Evolutionary conservation across 1,140 invertebrate genomes (phyloP), one percentile per base, ranked within the genome.

Genomic region (Brachionus rotundiformis): DNA sequence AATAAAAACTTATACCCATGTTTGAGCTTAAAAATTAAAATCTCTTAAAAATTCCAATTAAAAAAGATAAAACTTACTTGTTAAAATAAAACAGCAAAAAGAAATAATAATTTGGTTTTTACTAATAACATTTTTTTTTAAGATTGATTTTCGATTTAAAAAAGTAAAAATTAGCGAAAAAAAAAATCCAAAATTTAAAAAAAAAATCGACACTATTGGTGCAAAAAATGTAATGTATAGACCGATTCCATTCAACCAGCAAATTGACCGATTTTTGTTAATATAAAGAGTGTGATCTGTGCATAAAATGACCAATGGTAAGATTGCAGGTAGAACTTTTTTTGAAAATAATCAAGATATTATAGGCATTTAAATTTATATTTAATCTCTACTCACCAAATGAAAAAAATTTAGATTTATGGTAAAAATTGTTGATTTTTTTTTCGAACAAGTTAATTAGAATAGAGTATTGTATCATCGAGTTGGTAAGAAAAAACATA

Each of bases 1-100:
- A 83, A 13, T 88, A 88, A 16, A 89, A 10, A 25, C 36, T 33
- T 5, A 8, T 44, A 73, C 44, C 68, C 68, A 73, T 73, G 68
- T 73, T 73, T 39, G 41, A 11, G 36, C 68, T 73, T 73, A 44
- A 73, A 73, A 73, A 25, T 23, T 25, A 31, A 23, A 73, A 31
- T 25, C 39, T 44, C 10, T 41, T 10, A 27, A 73, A 31, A 44
- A n/a, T 13, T 16, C 1, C 2, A 19, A 16, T 13, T 2, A 23
- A 25, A 44, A 44, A 44, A 6, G 13, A 25, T 1, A 41, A 41
- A 41, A 44, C 44, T 73, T 73, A 73, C 68, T 73, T 27, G 19
- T 44, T 41, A 73, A 16, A 73, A 73, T 44, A 73, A 73, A 73
- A 44, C 68, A n/a, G 10, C 36, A 23, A 11, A 41, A 44, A 13